Conservation (phyloP, 2,113 vertebrate species). For the Pycnonotus jocosus region DNA sequence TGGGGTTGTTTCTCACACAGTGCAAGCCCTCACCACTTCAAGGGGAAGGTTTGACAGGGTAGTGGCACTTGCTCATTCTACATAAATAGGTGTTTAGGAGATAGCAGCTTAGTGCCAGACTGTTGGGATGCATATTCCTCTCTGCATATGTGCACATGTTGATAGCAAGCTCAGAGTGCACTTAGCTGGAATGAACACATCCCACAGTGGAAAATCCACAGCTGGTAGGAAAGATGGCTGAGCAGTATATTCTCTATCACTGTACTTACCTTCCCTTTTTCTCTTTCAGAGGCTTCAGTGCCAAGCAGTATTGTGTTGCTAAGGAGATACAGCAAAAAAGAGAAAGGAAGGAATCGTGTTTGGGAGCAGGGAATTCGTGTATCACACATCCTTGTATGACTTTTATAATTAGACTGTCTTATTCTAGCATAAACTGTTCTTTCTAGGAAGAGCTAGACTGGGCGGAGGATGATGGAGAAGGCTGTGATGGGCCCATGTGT, state of each 20-base stretch:
- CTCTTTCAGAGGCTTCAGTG: not conserved
- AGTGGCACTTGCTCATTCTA: not conserved
- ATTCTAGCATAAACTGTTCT: not conserved
- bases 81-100: not conserved
- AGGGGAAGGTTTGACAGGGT: not conserved
- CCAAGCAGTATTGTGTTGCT: not conserved
- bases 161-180: not conserved
- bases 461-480: not conserved
- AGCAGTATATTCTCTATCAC: not conserved
- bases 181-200: not conserved
- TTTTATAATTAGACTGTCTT: not conserved
- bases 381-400: not conserved
- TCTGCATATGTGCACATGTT: accelerated
- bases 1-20: not conserved
- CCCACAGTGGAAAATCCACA: not conserved
- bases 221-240: not conserved
- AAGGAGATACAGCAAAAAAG: not conserved
- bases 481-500: not conserved
- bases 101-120: not conserved
- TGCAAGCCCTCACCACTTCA: not conserved
- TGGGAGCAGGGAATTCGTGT: not conserved
- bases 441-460: not conserved
- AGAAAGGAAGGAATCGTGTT: not conserved
- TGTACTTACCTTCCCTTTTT: not conserved
- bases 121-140: not conserved